Evolutionary conservation across 2,113 vertebrate species (phyloP).

Genomic region (Phrynocephalus versicolor): DNA sequence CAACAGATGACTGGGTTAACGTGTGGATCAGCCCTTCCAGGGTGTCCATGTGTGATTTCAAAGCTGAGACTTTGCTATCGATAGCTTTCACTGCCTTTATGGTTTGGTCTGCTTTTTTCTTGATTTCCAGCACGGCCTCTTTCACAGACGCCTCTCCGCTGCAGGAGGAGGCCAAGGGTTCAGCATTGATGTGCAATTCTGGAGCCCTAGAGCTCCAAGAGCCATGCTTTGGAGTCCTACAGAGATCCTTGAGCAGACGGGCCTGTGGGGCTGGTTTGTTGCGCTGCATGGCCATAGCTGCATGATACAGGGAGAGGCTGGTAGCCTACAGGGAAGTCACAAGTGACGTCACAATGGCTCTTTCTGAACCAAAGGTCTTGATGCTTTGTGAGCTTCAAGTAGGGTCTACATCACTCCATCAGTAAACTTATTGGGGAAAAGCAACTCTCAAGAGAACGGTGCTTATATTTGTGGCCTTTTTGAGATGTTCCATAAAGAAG

Average conservation of each 20-base stretch:
- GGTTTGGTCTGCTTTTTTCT: conserved; percentile 17
- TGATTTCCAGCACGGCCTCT: neutral
- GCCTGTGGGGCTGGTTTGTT: conserved; percentile 10
- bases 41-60: neutral
- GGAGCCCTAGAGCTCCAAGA: neutral
- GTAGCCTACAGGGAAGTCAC: neutral
- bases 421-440: neutral
- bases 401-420: neutral
- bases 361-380: neutral
- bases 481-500: too few species aligned
- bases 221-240: neutral
- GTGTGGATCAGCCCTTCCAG: neutral
- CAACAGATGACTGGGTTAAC: neutral
- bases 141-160: neutral
- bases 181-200: fast-evolving
- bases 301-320: neutral
- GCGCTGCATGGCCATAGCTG: neutral
- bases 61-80: conserved; percentile 7
- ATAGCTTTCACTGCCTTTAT: neutral
- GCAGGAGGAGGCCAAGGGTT: fast-evolving
- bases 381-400: neutral
- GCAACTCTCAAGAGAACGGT: neutral
- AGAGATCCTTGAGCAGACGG: neutral
- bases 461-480: neutral
- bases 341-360: conserved; percentile 10